Conservation (phyloP, 2,797 vertebrate species). For the Anguilla pacifica region DNA sequence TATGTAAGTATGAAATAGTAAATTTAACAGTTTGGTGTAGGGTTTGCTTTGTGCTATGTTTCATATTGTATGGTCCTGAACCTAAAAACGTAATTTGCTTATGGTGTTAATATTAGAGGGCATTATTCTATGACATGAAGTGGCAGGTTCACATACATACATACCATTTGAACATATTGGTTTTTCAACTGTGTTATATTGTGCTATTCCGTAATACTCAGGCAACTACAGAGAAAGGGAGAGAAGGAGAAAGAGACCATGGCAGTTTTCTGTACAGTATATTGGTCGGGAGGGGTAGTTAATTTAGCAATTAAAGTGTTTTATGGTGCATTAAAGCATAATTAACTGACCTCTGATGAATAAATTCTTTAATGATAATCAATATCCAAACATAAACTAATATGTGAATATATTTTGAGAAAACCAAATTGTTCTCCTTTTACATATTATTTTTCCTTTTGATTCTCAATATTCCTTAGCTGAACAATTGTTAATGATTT, state of each 20-base stretch:
- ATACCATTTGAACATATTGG: not conserved
- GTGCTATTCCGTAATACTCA: not conserved
- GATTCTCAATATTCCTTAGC: not conserved
- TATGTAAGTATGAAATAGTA: not conserved
- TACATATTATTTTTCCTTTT: not conserved
- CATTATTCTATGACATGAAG: not conserved
- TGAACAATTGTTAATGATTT: not conserved
- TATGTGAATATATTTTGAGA: not conserved
- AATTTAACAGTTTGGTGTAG: not conserved
- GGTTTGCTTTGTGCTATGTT: not conserved
- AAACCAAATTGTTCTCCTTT: not conserved
- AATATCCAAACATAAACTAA: not conserved
- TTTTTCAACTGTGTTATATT: slow-evolving; percentile 1
- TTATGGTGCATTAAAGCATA: slow-evolving; percentile 5
- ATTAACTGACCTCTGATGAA: not conserved
- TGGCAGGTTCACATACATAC: slow-evolving; percentile 13
- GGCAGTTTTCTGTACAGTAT: not conserved
- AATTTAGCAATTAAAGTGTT: not conserved
- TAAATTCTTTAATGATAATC: not conserved
- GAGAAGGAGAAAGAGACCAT: not conserved
- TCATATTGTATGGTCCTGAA: not conserved
- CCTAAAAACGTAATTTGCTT: not conserved
- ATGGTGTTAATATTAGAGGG: not conserved
- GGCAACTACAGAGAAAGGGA: not conserved
- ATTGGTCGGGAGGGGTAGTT: not conserved